Base-by-base conservation (phyloP, 2,113 vertebrate species). In the Xiphophorus maculatus region DNA sequence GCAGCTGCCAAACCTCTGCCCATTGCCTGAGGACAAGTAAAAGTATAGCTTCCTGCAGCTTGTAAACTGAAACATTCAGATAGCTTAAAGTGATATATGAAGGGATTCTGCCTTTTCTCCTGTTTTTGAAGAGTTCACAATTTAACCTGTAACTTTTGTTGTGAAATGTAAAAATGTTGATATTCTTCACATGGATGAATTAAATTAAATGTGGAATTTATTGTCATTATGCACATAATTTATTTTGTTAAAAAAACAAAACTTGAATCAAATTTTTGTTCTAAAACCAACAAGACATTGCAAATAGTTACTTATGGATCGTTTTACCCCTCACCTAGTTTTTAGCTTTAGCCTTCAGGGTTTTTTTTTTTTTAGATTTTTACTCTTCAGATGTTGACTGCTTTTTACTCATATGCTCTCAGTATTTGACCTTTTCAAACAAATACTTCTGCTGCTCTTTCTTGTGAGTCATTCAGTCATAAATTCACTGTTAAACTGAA, bases 1-100 rank as follows among this genome's bases (percentile, higher is more conserved):
- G 71, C 66, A 28, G 63, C 71, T 83, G 84, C 87, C 87, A 88
- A 83, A 80, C 66, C 69, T 71, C 3, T 66, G 78, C 42, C 44
- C 65, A 48, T 76, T 7, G 42, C 70, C 74, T 60, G 37, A 82
- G 80, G 71, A 69, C 71, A 63, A 61, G 58, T 84, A 65, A 13
- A 77, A 72, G 33, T 25, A n/a, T 33, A 35, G 68, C 70, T 73
- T 81, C 40, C 60, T 71, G 69, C 69, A 69, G 66, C 71, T 44
- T 35, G 54, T 42, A 51, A 74, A 42, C 64, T 37, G 30, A 35
- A 74, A 63, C 32, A 37, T 48, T 48, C 44, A 48, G 44, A 48
- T 48, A 48, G 44, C 1, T 48, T 17, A 19, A 44, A 17, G 1
- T 17, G 12, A 44, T 15, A 44, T 44, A 17, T 1, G 1, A 19